A percentile compares a stretch with the other conserved stretches of the same genome.
Evolutionary conservation across 2,888 invertebrate species (phyloP).

Genomic region (Mylabris sibirica): DNA sequence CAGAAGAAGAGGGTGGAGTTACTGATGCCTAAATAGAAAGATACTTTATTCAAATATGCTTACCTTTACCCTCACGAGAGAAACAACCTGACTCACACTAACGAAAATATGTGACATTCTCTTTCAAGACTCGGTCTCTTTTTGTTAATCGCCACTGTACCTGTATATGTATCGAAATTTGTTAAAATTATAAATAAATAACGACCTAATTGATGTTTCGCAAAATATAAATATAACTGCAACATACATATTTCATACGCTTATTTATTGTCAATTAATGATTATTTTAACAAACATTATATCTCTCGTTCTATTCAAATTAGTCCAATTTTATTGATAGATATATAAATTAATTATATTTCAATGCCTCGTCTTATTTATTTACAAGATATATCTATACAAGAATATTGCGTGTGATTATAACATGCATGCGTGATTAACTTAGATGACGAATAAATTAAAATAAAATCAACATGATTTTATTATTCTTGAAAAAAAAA

Average conservation of each 20-base stretch:
- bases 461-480: background rate
- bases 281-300: background rate
- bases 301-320: background rate
- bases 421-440: background rate
- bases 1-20: no score
- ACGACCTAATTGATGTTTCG: background rate
- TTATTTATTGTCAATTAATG: slow-evolving; percentile 8
- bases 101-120: no score
- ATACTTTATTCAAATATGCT: no score
- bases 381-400: background rate
- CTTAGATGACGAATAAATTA: background rate
- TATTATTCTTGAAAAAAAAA: background rate
- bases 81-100: no score
- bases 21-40: no score
- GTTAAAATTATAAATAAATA: slow-evolving; percentile 7
- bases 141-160: background rate
- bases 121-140: no score
- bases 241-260: background rate
- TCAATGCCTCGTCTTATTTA: background rate
- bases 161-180: background rate
- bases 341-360: background rate
- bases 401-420: background rate
- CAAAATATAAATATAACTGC: slow-evolving; percentile 1
- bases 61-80: no score
- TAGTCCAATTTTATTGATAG: background rate